Conservation (phyloP, 2,888 invertebrate genomes). For the Meghimatium bilineatum region DNA sequence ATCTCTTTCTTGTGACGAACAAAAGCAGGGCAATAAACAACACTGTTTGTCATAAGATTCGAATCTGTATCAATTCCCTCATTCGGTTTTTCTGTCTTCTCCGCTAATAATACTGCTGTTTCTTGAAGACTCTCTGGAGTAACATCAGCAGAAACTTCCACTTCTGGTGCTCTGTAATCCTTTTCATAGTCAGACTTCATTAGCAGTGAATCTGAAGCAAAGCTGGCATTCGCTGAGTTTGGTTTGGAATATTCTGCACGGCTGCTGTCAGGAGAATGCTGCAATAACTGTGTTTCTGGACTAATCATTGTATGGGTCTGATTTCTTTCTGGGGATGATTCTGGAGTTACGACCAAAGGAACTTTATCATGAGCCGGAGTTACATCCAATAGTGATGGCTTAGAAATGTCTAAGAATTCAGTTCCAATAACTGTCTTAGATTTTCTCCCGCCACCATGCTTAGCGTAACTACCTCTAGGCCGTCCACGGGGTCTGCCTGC, state of each 20-base stretch:
- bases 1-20: constrained; percentile 17
- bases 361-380: background rate
- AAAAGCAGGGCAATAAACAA: constrained; percentile 14
- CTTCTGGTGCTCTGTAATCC: background rate
- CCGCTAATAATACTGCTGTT: background rate
- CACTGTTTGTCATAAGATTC: too few species aligned
- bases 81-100: too few species aligned
- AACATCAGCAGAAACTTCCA: background rate
- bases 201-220: constrained; percentile 35
- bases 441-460: constrained; percentile 16
- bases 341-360: background rate
- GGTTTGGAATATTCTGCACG: background rate
- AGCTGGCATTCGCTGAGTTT: background rate
- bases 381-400: background rate
- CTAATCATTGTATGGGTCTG: background rate
- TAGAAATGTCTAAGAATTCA: background rate
- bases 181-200: constrained; percentile 13
- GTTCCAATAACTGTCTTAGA: background rate
- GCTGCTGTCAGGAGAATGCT: constrained; percentile 4
- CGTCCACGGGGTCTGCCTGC: constrained; percentile 10
- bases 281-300: background rate
- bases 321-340: constrained; percentile 13
- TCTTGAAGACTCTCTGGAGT: background rate
- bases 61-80: background rate
- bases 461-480: background rate